phyloP scores from a whole-genome alignment of 2,888 invertebrate species.

The Acanthosepion lycidas region DNA sequence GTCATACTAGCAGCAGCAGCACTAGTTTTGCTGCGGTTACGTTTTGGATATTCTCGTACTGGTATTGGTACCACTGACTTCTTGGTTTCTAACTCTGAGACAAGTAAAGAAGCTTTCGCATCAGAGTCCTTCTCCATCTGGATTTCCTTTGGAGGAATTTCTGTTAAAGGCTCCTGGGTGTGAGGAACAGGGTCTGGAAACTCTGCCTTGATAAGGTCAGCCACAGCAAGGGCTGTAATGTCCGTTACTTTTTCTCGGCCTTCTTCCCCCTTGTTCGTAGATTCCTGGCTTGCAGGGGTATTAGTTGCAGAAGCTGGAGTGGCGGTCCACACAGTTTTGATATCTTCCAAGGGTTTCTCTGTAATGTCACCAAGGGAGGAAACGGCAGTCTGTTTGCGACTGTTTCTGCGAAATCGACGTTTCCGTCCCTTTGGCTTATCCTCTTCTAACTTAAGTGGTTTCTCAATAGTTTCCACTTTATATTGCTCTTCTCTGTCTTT shows the following conservation, averaged over 20 bases:
- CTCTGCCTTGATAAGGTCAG: slow-evolving; percentile 46
- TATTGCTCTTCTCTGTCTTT: slow-evolving; percentile 38
- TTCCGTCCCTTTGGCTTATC: slow-evolving; percentile 40
- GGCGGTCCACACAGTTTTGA: slow-evolving; percentile 41
- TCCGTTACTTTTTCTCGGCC: neutral
- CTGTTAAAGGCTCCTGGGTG: neutral
- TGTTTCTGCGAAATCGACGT: slow-evolving; percentile 40
- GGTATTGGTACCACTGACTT: neutral
- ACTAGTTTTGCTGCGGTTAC: slow-evolving; percentile 39
- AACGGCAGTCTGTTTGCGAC: neutral
- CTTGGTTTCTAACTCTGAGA: slow-evolving; percentile 34
- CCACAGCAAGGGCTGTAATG: slow-evolving; percentile 41
- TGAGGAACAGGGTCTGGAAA: neutral
- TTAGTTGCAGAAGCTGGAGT: neutral
- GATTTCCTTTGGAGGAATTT: neutral
- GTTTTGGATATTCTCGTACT: slow-evolving; percentile 44
- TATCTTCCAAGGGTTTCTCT: neutral
- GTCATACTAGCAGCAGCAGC: neutral
- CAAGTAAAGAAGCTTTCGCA: neutral
- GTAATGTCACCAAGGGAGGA: neutral
- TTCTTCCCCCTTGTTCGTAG: neutral
- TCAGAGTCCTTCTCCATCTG: neutral
- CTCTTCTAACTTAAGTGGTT: slow-evolving; percentile 36
- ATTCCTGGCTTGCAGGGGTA: neutral
- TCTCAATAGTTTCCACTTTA: slow-evolving; percentile 39